phyloP scores from a whole-genome alignment of 2,113 vertebrate genomes.

The Cromileptes altivelis region DNA sequence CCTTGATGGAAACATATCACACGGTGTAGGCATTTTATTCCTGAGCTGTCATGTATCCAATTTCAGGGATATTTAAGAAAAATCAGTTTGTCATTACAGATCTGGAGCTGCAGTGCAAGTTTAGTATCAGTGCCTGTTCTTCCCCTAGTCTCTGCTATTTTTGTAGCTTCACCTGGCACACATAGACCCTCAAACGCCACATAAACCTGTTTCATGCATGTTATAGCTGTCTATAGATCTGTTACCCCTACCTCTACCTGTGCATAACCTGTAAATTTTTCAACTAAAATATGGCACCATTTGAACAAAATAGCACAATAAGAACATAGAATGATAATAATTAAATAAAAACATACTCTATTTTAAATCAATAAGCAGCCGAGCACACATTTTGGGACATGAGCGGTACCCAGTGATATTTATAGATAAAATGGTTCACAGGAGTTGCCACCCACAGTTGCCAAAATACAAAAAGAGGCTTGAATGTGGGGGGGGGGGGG shows the following conservation, averaged over 20 bases:
- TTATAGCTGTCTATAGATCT: not conserved
- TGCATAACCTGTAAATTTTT: not conserved
- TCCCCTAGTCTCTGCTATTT: not conserved
- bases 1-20: slow-evolving; percentile 5
- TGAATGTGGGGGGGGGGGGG: not conserved
- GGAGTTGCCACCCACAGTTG: not conserved
- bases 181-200: not conserved
- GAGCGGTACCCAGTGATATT: not conserved
- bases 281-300: not conserved
- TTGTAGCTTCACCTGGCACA: not conserved
- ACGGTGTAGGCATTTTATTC: slow-evolving; percentile 7
- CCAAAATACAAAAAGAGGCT: not conserved
- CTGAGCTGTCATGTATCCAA: not conserved
- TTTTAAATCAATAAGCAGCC: not conserved
- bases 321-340: not conserved
- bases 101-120: not conserved
- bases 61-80: slow-evolving; percentile 18
- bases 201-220: not conserved
- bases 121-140: not conserved
- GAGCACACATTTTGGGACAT: not conserved
- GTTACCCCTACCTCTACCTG: not conserved
- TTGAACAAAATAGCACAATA: not conserved
- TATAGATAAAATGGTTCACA: not conserved
- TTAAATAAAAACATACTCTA: not conserved
- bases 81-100: not conserved